Evolutionary conservation across 2,888 invertebrate genomes (phyloP).

Genomic region (Drosophila tanythrix): DNA sequence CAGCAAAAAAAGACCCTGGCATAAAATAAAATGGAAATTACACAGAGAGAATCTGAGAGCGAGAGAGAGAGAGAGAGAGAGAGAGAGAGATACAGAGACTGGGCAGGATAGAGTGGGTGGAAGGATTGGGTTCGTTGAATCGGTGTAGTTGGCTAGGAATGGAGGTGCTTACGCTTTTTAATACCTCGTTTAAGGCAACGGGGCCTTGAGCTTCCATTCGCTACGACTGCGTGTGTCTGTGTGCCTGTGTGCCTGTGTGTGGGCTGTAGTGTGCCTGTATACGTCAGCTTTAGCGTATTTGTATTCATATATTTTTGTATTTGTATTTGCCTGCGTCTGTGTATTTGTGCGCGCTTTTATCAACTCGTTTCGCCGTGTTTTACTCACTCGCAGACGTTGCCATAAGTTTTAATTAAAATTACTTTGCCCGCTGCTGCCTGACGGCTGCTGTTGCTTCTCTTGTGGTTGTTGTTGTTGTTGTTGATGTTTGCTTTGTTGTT

Average conservation of each 20-base stretch:
- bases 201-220: conserved; percentile 57
- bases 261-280: conserved; percentile 28
- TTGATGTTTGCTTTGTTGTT: conserved; percentile 23
- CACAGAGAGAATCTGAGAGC: conserved; percentile 44
- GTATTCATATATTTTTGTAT: conserved; percentile 22
- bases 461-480: conserved; percentile 9
- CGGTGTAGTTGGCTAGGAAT: conserved; percentile 57
- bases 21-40: conserved; percentile 78
- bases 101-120: neutral
- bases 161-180: conserved; percentile 78
- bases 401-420: conserved; percentile 79
- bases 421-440: conserved; percentile 71
- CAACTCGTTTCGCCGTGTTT: conserved; percentile 78
- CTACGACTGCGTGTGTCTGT: conserved; percentile 27
- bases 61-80: neutral
- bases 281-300: conserved; percentile 36
- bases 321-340: conserved; percentile 11
- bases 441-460: conserved; percentile 48
- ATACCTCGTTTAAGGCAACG: conserved; percentile 76
- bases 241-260: conserved; percentile 26
- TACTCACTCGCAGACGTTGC: conserved; percentile 80
- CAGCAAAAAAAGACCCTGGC: conserved; percentile 69
- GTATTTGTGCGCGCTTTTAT: conserved; percentile 67
- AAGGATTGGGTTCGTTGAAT: conserved; percentile 32
- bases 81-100: neutral